Evolutionary conservation across 2,113 vertebrate species (phyloP).

Genomic region (Ivindomyrus marchei): DNA sequence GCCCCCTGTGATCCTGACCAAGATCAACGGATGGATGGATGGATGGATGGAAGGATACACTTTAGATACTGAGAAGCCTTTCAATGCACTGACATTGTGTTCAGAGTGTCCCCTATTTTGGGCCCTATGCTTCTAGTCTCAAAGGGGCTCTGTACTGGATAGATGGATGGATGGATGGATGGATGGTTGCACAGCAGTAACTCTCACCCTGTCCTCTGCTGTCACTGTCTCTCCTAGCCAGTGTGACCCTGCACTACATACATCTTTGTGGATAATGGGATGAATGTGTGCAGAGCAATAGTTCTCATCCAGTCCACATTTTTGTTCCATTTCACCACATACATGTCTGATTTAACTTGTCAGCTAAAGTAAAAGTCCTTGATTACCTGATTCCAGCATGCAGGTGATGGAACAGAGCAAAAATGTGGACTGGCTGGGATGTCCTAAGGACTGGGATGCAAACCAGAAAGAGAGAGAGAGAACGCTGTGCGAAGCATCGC

Average conservation of each 20-base stretch:
- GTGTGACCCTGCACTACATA: neutral
- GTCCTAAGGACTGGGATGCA: neutral
- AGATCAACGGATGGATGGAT: neutral
- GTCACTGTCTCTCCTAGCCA: neutral
- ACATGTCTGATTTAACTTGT: neutral
- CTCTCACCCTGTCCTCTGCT: neutral
- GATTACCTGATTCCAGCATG: neutral
- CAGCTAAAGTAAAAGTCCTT: neutral
- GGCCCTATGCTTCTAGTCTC: neutral
- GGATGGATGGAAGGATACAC: neutral
- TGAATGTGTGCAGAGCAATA: neutral
- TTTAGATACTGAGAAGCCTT: neutral
- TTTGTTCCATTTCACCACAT: neutral
- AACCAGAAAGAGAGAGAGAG: neutral
- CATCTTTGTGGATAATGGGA: neutral
- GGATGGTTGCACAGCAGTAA: neutral
- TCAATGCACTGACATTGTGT: neutral
- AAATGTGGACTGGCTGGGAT: neutral
- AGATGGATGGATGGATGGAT: too few species aligned
- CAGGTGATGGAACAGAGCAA: neutral
- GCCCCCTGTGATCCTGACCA: neutral
- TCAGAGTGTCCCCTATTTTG: neutral
- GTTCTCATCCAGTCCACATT: neutral
- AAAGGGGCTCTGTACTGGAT: neutral
- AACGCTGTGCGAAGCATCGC: neutral